Evolutionary conservation across 2,888 invertebrate species (phyloP), one percentile per base, ranked within the genome.

Genomic region (Anodontia alba): DNA sequence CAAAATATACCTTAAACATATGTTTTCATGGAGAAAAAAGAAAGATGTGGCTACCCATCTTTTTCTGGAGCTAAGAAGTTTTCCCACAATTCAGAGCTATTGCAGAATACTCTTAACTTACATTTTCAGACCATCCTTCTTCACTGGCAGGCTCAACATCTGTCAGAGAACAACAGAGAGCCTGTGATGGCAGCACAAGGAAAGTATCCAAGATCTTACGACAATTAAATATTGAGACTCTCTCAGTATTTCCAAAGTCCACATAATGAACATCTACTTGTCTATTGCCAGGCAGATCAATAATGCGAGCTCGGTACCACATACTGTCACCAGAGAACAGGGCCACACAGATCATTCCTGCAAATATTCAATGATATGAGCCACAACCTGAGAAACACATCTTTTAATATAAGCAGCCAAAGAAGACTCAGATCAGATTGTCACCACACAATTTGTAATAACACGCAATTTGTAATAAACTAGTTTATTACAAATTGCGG

Each of bases 261-360:
- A 97, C 96, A 81, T 96, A 95, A 85, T 94, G 94, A 38, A 97
- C 96, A 67, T 95, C 94, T 33, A 96, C 96, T 92, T 91, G 95
- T 89, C 95, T 94, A 15, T 93, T 89, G 0, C 95, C 95, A 2
- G 95, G 94, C 8, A 96, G 91, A 51, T 96, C 95, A 2, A 90
- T 88, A 36, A 97, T 95, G 17, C 95, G 89, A 1, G 95, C 97
- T 75, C 98, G 95, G 92, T 97, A 97, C 97, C 97, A 97, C 46
- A 94, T 89, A 0, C 95, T 95, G 91, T 97, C 97, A 73, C 95
- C 95, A 0, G 95, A 94, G 88, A 95, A 96, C 67, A 95, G 93
- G 43, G 96, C 96, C 78, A 96, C 94, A 91, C 97, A 97, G 0
- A 96, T 95, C 93, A 96, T 95, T 84, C 96, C 97, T 96, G 94